Percentiles rank a stretch among this genome's conserved stretches.
Evolutionary conservation across 2,888 invertebrate species (phyloP).

Genomic region (Pollenia angustigena): DNA sequence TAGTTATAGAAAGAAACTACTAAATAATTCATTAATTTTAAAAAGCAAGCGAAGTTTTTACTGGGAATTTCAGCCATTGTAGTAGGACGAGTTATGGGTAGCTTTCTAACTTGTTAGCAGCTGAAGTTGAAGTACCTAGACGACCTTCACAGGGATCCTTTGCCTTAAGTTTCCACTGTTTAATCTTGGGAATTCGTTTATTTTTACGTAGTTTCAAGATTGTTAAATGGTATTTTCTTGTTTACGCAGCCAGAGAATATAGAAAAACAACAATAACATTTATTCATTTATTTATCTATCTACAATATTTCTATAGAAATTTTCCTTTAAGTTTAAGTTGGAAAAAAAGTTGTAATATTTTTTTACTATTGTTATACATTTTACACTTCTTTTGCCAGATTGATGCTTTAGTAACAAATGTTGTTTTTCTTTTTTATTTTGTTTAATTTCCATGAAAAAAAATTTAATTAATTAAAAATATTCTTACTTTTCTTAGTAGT

Average conservation of each 20-base stretch:
- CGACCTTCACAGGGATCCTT: background rate
- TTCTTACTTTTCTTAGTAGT: constrained; percentile 19
- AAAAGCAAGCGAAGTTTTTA: no score
- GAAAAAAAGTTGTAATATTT: background rate
- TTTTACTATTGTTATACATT: background rate
- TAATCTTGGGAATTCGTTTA: background rate
- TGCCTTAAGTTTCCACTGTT: background rate
- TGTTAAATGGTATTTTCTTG: constrained; percentile 43
- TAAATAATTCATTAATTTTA: no score
- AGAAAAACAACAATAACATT: background rate
- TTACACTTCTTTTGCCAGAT: background rate
- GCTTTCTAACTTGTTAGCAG: no score
- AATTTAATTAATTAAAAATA: constrained; percentile 66
- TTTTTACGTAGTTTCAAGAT: background rate
- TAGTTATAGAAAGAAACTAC: no score
- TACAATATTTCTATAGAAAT: constrained; percentile 1
- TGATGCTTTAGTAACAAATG: constrained; percentile 26
- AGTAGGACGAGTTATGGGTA: no score
- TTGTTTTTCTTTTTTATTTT: background rate
- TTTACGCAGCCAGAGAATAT: constrained; percentile 19
- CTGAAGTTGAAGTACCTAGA: no score
- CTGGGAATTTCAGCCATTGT: no score
- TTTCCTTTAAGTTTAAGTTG: background rate
- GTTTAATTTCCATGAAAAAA: constrained; percentile 6
- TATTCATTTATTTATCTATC: background rate